Conservation (phyloP, 2,888 invertebrate species). For the Tupiocoris notatus region DNA sequence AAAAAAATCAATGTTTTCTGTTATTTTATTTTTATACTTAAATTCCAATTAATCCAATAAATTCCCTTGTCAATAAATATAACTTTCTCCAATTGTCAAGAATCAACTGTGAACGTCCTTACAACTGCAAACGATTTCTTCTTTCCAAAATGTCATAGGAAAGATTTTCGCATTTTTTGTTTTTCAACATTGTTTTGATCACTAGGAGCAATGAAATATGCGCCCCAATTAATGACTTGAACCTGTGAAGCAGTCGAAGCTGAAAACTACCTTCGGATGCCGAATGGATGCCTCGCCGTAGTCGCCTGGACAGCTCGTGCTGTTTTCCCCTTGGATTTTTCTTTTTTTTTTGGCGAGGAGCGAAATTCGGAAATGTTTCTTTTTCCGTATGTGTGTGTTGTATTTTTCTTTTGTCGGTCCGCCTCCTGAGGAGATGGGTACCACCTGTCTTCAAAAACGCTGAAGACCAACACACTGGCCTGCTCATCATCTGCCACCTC, state of each 20-base stretch:
- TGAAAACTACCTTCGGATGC: conserved; percentile 6
- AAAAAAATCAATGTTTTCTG: too few species aligned
- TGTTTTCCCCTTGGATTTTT: too few species aligned
- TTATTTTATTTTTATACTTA: too few species aligned
- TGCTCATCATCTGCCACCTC: conserved; percentile 27
- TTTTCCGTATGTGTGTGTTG: conserved; percentile 49
- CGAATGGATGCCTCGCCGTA: neutral
- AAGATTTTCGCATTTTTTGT: too few species aligned
- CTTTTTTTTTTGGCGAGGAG: conserved; percentile 12
- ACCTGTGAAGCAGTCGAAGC: conserved; percentile 33
- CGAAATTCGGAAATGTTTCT: conserved; percentile 37
- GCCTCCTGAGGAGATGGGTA: conserved; percentile 36
- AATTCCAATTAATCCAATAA: too few species aligned
- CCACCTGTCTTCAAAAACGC: conserved; percentile 33
- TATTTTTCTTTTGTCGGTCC: conserved; percentile 49
- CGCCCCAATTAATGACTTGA: conserved; percentile 27
- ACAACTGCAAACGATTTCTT: too few species aligned
- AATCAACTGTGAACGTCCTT: too few species aligned
- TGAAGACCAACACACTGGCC: conserved; percentile 9
- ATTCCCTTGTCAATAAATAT: too few species aligned
- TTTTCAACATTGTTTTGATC: too few species aligned
- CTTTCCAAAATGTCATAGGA: too few species aligned
- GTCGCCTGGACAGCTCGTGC: too few species aligned
- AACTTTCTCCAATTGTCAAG: too few species aligned
- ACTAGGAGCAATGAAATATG: conserved; percentile 33